These are phyloP conservation scores for Porites rus DNA, from an alignment of 92 coral and sea anemone genomes.

Conservation along the genomic window DNA sequence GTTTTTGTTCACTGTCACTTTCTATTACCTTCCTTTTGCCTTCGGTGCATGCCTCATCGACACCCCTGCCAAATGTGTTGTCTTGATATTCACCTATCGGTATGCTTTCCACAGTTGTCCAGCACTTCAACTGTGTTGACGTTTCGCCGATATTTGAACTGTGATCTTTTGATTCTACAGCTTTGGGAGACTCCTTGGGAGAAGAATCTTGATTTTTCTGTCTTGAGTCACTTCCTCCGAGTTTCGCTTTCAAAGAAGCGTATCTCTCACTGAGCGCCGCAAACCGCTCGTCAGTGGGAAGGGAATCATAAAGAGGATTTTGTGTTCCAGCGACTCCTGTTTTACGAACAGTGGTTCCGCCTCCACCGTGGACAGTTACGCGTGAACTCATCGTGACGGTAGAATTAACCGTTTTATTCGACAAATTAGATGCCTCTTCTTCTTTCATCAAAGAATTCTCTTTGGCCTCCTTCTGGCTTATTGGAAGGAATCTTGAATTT, in stretches of 20 bases:
- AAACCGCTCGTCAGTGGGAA: slow-evolving; percentile 70
- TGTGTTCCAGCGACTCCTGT: background rate
- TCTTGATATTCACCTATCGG: background rate
- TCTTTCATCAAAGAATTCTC: slow-evolving; percentile 20
- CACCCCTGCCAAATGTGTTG: background rate
- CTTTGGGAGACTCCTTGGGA: background rate
- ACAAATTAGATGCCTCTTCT: slow-evolving; percentile 1
- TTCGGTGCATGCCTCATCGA: background rate
- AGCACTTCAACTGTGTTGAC: background rate
- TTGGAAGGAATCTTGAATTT: slow-evolving; percentile 35
- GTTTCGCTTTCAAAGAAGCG: slow-evolving; percentile 55
- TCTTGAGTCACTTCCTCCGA: slow-evolving; percentile 20
- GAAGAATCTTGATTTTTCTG: background rate
- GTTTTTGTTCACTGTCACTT: background rate
- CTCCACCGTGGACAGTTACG: slow-evolving; percentile 16
- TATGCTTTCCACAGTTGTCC: slow-evolving; percentile 25
- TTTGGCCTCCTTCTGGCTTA: slow-evolving; percentile 21
- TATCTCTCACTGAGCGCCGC: slow-evolving; percentile 77
- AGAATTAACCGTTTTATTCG: background rate
- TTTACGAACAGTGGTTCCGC: slow-evolving; percentile 14
- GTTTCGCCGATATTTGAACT: background rate
- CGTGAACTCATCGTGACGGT: slow-evolving; percentile 29
- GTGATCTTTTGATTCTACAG: background rate
- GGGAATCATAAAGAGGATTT: slow-evolving; percentile 19
- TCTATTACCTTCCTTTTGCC: background rate